Base-by-base conservation (phyloP, 2,888 invertebrate genomes). In the Pantelozetes paolii region DNA sequence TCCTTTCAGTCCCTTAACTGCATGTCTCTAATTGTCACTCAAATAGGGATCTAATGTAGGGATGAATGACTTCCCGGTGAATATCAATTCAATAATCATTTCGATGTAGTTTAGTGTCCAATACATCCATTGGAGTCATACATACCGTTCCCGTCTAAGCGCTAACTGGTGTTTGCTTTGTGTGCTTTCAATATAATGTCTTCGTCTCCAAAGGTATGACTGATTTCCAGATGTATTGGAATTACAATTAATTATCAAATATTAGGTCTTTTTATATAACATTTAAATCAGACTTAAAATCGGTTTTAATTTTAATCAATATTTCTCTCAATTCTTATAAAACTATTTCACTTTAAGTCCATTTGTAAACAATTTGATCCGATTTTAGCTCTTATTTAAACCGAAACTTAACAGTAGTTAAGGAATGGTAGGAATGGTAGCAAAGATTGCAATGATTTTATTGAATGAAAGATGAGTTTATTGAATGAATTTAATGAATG, bases 41-140 rank as follows among this genome's bases (percentile, higher is more conserved):
- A 50, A 54, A 54, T 11, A 23, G 11, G 59, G 11, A 18, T 11
- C 30, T 28, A 30, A 18, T 20, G n/a, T 32, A 36, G 64, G 64
- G 64, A 64, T 64, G 64, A 64, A 64, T 64, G 64, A 64, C 32
- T 36, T 32, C 13, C 64, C 64, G 64, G 64, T 64, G 64, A 64
- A 20, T 6, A 23, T 6, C 11, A 15, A 9, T 57, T 57, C 26
- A 11, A 57, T 30, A 20, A 32, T 32, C 30, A 36, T 36, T 36
- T 36, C 6, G 9, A 36, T 36, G n/a, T 64, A 64, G 36, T 59
- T 59, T 28, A 28, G 15, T n/a, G 50, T 50, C 50, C 30, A 64
- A 64, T n/a, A 36, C 20, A 64, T 64, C 36, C 64, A 64, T 64
- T 64, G 64, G 64, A 64, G 15, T 32, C 28, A 30, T 62, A 30